Conservation (phyloP, 2,113 vertebrate species). For the Halcyon senegalensis region DNA sequence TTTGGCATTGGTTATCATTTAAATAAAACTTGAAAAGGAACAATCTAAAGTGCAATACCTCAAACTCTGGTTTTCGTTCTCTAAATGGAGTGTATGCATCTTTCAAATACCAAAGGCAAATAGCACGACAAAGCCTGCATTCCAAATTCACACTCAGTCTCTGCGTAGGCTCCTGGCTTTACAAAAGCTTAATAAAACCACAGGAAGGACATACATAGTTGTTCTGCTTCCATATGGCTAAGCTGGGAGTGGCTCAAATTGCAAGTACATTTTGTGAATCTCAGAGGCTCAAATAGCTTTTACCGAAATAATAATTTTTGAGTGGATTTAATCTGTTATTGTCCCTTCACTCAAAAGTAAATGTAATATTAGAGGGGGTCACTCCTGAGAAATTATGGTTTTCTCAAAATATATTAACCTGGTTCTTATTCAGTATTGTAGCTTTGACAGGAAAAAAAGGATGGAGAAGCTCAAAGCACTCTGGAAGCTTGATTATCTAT, state of each 20-base stretch:
- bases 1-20: neutral
- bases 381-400: neutral
- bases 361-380: fast-evolving
- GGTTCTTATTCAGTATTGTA: neutral
- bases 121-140: neutral
- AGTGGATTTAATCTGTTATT: neutral
- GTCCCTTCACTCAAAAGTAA: neutral
- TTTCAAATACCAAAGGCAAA: neutral
- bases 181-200: neutral
- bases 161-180: neutral
- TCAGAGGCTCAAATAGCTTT: neutral
- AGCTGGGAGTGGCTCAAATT: neutral
- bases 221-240: neutral
- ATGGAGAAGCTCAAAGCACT: neutral
- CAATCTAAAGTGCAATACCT: neutral
- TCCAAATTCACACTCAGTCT: neutral
- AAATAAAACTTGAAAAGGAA: neutral
- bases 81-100: neutral
- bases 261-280: neutral
- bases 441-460: neutral
- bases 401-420: neutral
- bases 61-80: neutral
- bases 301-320: neutral
- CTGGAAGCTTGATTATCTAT: neutral
- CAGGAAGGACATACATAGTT: neutral